A percentile compares a stretch with the other conserved stretches of the same genome.
Conservation (phyloP, 2,888 invertebrate species). For the Melinopterus prodromus region DNA sequence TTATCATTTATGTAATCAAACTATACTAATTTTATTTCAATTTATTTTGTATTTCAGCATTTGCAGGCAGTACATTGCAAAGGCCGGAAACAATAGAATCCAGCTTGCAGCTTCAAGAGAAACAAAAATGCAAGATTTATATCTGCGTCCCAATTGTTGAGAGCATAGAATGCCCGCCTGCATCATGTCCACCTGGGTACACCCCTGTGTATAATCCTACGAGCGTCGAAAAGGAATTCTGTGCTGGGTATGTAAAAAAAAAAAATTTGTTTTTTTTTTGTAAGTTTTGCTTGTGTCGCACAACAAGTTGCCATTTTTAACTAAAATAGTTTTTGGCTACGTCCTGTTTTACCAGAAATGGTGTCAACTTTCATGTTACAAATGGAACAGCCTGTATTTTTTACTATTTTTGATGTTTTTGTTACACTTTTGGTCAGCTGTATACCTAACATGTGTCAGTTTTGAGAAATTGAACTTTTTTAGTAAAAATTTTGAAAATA, state of each 20-base stretch:
- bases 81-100: background rate
- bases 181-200: conserved; percentile 69
- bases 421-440: too few species aligned
- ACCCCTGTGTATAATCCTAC: conserved; percentile 45
- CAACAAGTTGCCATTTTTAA: too few species aligned
- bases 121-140: conserved; percentile 38
- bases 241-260: conserved; percentile 46
- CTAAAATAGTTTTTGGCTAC: too few species aligned
- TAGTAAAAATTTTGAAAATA: too few species aligned
- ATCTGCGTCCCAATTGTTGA: conserved; percentile 29
- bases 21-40: background rate
- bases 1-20: too few species aligned
- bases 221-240: conserved; percentile 42
- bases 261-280: background rate
- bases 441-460: too few species aligned
- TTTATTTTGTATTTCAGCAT: conserved; percentile 12
- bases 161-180: conserved; percentile 51
- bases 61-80: conserved; percentile 13
- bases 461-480: too few species aligned
- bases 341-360: too few species aligned
- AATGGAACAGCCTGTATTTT: too few species aligned
- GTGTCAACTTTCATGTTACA: too few species aligned
- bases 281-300: background rate
- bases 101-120: conserved; percentile 22
- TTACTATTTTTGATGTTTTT: too few species aligned